Evolutionary conservation across 2,113 vertebrate species (phyloP).

Genomic region (Craseonycteris thonglongyai): DNA sequence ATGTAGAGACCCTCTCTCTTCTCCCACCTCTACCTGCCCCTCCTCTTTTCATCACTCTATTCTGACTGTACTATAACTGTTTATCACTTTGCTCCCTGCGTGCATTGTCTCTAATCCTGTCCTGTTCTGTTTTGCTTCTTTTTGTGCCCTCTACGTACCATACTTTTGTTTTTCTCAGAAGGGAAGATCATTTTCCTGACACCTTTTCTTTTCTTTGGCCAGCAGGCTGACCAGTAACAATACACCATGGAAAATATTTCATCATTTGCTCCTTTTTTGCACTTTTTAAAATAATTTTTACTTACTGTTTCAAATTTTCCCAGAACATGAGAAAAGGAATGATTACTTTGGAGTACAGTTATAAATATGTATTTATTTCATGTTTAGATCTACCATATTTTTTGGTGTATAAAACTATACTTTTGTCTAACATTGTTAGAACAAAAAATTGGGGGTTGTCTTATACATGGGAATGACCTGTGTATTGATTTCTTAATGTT

Average conservation of each 20-base stretch:
- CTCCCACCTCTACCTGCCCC: not conserved
- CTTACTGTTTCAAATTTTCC: not conserved
- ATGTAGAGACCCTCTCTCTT: not conserved
- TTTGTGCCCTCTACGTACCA: not conserved
- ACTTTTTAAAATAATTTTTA: not conserved
- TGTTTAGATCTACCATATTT: no score
- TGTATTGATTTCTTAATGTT: no score
- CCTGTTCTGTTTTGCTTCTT: not conserved
- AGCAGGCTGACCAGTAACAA: not conserved
- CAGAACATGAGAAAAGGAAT: not conserved
- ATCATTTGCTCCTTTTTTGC: not conserved
- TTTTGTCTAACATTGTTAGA: no score
- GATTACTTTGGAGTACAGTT: not conserved
- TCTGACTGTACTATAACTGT: not conserved
- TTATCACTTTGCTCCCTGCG: not conserved
- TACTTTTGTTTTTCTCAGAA: not conserved
- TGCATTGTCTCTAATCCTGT: not conserved
- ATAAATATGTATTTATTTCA: not conserved
- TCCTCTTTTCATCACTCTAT: not conserved
- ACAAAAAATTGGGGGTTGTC: no score
- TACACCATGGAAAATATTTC: not conserved
- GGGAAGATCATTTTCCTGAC: not conserved
- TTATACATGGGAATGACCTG: no score
- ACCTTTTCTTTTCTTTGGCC: slow-evolving; percentile 40
- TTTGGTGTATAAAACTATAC: no score